Conservation (phyloP, 2,888 invertebrate species). For the Salticus scenicus region DNA sequence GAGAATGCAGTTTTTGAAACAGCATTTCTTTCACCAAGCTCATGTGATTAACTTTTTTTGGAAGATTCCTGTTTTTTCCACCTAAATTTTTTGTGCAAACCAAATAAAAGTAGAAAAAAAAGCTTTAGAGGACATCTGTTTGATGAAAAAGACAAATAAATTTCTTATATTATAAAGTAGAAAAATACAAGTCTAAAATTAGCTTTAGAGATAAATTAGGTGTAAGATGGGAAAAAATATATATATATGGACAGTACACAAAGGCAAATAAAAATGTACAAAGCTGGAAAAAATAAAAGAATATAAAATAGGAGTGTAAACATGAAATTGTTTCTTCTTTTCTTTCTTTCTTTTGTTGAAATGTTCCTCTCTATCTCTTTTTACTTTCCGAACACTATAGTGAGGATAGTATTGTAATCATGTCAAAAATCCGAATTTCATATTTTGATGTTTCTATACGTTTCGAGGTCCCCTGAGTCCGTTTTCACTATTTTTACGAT, state of each 20-base stretch:
- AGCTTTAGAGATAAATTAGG: not conserved
- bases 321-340: too few relatives aligned
- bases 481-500: too few relatives aligned
- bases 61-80: not conserved
- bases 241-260: not conserved
- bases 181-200: not conserved
- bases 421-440: too few relatives aligned
- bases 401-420: too few relatives aligned
- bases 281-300: too few relatives aligned
- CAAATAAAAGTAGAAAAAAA: not conserved
- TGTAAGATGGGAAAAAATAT: not conserved
- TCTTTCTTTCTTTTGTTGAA: too few relatives aligned
- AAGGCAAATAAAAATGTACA: too few relatives aligned
- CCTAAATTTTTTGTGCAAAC: not conserved
- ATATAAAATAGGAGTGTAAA: too few relatives aligned
- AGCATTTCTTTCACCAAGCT: not conserved
- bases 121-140: not conserved
- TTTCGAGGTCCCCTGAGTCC: too few relatives aligned
- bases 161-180: not conserved
- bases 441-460: too few relatives aligned
- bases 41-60: conserved; percentile 4
- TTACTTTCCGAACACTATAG: too few relatives aligned
- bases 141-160: conserved; percentile 19
- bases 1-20: conserved; percentile 15
- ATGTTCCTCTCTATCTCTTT: too few relatives aligned